phyloP scores from a whole-genome alignment of 1,140 invertebrate species.

The Plutomurus gul region DNA sequence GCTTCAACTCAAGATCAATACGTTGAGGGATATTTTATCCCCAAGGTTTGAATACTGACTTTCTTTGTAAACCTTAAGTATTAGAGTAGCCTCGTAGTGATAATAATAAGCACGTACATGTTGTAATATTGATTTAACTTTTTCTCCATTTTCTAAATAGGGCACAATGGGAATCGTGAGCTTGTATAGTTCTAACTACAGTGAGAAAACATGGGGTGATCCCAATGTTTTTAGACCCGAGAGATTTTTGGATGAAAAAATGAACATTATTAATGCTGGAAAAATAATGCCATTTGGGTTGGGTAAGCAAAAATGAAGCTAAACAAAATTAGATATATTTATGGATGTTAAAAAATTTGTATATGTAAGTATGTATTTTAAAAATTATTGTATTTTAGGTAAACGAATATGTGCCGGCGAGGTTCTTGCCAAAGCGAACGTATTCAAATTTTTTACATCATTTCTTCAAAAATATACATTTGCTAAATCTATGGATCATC shows the following conservation, averaged over 20 bases:
- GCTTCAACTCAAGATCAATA: constrained; percentile 29
- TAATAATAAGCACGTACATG: background rate
- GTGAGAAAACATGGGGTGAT: constrained; percentile 41
- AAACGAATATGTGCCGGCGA: constrained; percentile 44
- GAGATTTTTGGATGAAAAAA: constrained; percentile 45
- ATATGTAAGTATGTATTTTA: no score
- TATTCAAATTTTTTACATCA: constrained; percentile 42
- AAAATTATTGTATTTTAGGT: background rate
- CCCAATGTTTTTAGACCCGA: constrained; percentile 45
- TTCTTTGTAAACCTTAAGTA: no score
- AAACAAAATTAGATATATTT: no score
- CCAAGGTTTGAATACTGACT: constrained; percentile 33
- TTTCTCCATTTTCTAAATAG: background rate
- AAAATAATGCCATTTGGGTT: constrained; percentile 50
- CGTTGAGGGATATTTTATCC: constrained; percentile 34
- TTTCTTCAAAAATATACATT: constrained; percentile 44
- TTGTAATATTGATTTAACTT: background rate
- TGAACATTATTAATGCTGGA: constrained; percentile 42
- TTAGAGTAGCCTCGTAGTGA: no score
- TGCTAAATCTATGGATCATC: constrained; percentile 24
- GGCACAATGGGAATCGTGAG: constrained; percentile 47
- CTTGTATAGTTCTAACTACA: constrained; percentile 43
- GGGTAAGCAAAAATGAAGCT: constrained; percentile 29
- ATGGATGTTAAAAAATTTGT: no score
- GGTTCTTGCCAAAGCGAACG: constrained; percentile 31